These are phyloP conservation scores for Cantharis rustica DNA, from an alignment of 2,888 invertebrate genomes.

Conservation along the genomic window DNA sequence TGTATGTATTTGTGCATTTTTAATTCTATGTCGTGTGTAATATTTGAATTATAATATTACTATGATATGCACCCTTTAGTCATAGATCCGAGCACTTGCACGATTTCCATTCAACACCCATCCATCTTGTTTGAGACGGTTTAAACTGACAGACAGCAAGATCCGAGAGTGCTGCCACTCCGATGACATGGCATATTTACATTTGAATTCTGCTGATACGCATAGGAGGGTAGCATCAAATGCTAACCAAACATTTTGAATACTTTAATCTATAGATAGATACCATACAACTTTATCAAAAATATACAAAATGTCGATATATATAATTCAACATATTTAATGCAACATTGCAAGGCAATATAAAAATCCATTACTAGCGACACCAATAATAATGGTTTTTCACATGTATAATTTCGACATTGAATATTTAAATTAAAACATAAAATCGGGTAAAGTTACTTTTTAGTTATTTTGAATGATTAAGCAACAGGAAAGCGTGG, in stretches of 20 bases:
- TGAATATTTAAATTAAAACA: not conserved
- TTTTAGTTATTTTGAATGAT: slow-evolving; percentile 6
- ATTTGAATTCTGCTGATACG: slow-evolving; percentile 28
- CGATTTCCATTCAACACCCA: slow-evolving; percentile 68
- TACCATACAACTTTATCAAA: not conserved
- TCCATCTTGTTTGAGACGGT: slow-evolving; percentile 67
- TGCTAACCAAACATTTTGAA: not conserved
- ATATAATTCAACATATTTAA: not conserved
- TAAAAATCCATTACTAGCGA: not conserved
- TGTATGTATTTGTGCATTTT: not conserved
- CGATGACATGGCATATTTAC: slow-evolving; percentile 54
- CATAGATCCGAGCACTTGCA: slow-evolving; percentile 50
- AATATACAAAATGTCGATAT: not conserved
- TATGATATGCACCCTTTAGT: slow-evolving; percentile 27
- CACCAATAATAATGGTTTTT: not conserved
- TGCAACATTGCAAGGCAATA: not conserved
- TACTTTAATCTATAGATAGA: not conserved
- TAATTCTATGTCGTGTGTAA: not conserved
- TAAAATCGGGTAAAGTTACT: not conserved
- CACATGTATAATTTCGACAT: not conserved
- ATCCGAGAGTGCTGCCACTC: slow-evolving; percentile 53
- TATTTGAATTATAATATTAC: slow-evolving; percentile 10
- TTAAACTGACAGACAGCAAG: slow-evolving; percentile 58
- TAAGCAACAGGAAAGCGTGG: slow-evolving; percentile 28
- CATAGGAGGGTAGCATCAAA: slow-evolving; percentile 7